Base-by-base conservation (phyloP, 2,888 invertebrate species). In the Trachelus troglodyta region DNA sequence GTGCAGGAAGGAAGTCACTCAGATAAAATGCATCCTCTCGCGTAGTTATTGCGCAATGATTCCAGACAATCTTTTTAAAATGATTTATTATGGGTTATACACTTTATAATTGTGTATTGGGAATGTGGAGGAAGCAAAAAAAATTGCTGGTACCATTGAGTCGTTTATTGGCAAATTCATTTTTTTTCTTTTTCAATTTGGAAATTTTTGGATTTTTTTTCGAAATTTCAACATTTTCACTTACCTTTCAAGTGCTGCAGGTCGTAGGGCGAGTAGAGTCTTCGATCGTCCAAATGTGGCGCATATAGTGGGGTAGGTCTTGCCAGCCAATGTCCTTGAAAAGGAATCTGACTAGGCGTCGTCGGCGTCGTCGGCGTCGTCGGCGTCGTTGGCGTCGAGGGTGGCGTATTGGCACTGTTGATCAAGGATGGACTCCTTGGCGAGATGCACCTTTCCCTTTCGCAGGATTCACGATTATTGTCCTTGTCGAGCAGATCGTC, bases 251-350 rank as follows among this genome's bases (percentile, higher is more conserved):
- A 69, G 31, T 75, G 33, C n/a, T 73, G 37, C 56, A 78, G 68
- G 34, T 78, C 78, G 15, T 76, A 78, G 37, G 73, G 76, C n/a
- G 75, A 35, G 68, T 69, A 71, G n/a, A 76, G 68, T 37, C 76
- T 69, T 15, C 78, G 78, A 34, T 78, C 75, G 31, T 76, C 78
- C 78, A 76, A 30, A 11, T 76, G 76, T 34, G 73, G 69, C 15
- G 78, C 76, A 9, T 78, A 78, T 2, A 76, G 40, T 23, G 78
- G 76, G 15, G 78, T 78, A 56, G 78, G 78, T 76, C 78, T 78
- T 12, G 78, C 78, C 34, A 73, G 78, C 78, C 75, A 78, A 31
- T 73, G 76, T 73, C 71, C 75, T 71, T 78, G 78, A 11, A 78
- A 34, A n/a, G 69, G 78, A 15, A 76, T 76, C 3, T 75, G 78